Evolutionary conservation across 2,888 invertebrate genomes (phyloP).

Genomic region (Thecophora atra): DNA sequence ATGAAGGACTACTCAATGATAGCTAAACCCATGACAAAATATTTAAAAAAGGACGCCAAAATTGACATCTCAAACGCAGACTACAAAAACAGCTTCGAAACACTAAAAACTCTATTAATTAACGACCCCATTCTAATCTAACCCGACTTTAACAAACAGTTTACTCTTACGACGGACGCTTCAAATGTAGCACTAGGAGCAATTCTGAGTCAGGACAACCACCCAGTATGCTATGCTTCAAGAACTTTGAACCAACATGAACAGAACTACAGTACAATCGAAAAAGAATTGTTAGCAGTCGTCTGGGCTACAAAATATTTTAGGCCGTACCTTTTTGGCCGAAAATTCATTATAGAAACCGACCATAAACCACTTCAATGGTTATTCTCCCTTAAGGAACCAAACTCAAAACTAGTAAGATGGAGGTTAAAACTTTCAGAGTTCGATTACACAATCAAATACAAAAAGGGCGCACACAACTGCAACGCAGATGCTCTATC

Average conservation of each 20-base stretch:
- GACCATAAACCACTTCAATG: constrained; percentile 56
- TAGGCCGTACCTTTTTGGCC: constrained; percentile 52
- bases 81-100: constrained; percentile 31
- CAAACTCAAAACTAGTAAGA: constrained; percentile 28
- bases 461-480: constrained; percentile 31
- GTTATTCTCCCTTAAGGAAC: constrained; percentile 38
- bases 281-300: constrained; percentile 52
- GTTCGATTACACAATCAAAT: constrained; percentile 39
- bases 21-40: constrained; percentile 38
- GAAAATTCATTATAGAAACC: constrained; percentile 52
- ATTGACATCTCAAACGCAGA: constrained; percentile 15
- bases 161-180: constrained; percentile 39
- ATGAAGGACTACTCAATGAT: constrained; percentile 33
- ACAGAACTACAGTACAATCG: constrained; percentile 50
- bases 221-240: constrained; percentile 47
- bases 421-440: constrained; percentile 28
- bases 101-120: constrained; percentile 30
- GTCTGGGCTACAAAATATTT: constrained; percentile 51
- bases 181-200: constrained; percentile 37
- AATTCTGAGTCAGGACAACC: constrained; percentile 15
- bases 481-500: constrained; percentile 38
- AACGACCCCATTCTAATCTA: constrained; percentile 39
- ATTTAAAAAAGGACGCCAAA: constrained; percentile 33
- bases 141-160: constrained; percentile 39
- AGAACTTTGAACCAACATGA: constrained; percentile 48